A percentile compares a stretch with the other conserved stretches of the same genome.
phyloP scores from a whole-genome alignment of 2,113 vertebrate genomes.

The Gymnobelideus leadbeateri region DNA sequence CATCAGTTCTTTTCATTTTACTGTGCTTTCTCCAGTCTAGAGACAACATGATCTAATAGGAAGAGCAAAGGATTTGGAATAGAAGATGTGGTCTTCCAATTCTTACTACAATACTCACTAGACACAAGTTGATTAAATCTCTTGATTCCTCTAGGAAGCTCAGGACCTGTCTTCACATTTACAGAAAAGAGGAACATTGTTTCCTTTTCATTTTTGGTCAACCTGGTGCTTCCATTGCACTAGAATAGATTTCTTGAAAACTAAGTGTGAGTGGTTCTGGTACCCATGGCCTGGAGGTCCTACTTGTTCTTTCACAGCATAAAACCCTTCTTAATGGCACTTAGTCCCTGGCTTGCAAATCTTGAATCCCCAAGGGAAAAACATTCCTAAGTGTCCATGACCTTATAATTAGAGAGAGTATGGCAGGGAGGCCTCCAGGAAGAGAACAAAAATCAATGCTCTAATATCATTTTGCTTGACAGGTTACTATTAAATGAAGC shows the following conservation, averaged over 20 bases:
- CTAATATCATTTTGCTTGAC: background rate
- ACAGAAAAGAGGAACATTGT: background rate
- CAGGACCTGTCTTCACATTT: background rate
- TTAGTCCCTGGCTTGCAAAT: background rate
- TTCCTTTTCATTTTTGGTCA: background rate
- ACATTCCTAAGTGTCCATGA: background rate
- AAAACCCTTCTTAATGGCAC: background rate
- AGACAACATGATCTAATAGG: background rate
- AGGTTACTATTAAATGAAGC: constrained; percentile 5
- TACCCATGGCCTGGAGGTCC: background rate
- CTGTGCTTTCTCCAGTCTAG: background rate
- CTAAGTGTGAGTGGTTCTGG: background rate
- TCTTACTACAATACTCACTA: background rate
- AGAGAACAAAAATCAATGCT: background rate
- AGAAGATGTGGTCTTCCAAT: background rate
- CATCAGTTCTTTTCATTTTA: background rate
- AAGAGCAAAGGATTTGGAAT: background rate
- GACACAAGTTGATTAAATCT: background rate
- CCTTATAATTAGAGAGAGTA: background rate
- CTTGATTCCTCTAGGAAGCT: background rate
- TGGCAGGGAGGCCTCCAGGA: background rate
- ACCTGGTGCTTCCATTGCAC: background rate
- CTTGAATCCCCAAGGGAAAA: background rate
- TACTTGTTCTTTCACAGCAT: background rate
- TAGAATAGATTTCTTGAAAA: background rate